Conservation (phyloP, 92 coral and sea anemone species). For the Phenganax marumi region DNA sequence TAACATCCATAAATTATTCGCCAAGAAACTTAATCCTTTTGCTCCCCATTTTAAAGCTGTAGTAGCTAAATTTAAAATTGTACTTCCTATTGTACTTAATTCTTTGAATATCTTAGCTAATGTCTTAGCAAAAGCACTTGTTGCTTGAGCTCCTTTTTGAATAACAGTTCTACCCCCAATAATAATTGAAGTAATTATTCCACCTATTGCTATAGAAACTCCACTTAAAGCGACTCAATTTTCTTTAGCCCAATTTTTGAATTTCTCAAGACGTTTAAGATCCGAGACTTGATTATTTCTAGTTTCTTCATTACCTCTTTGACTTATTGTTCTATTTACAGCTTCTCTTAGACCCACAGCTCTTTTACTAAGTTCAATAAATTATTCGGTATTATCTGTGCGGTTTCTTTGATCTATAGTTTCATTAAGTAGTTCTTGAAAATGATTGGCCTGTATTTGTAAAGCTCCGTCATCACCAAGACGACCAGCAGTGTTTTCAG, state of each 20-base stretch:
- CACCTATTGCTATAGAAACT: slow-evolving; percentile 9
- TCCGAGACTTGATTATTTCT: neutral
- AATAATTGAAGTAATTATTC: slow-evolving; percentile 10
- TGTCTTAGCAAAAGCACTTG: slow-evolving; percentile 1
- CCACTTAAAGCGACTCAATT: slow-evolving; percentile 7
- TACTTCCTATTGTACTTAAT: neutral
- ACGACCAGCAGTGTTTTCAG: no score
- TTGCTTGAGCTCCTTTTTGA: slow-evolving; percentile 11
- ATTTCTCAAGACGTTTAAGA: neutral
- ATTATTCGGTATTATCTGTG: no score
- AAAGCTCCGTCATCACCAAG: no score
- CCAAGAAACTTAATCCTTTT: neutral
- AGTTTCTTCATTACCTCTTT: neutral
- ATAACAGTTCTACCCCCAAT: neutral
- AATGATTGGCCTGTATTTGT: no score
- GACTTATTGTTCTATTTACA: neutral
- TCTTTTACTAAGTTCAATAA: neutral
- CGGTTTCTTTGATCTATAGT: no score
- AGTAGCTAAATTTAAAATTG: neutral
- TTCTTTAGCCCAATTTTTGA: slow-evolving; percentile 34
- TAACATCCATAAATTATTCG: slow-evolving; percentile 24
- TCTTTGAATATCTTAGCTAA: neutral
- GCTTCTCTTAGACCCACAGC: neutral
- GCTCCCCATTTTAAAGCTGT: slow-evolving; percentile 21
- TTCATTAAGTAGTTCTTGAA: no score